A percentile compares a stretch with the other conserved stretches of the same genome.
Evolutionary conservation across 2,888 invertebrate genomes (phyloP).

Genomic region (Gymnoscelis rufifasciata): DNA sequence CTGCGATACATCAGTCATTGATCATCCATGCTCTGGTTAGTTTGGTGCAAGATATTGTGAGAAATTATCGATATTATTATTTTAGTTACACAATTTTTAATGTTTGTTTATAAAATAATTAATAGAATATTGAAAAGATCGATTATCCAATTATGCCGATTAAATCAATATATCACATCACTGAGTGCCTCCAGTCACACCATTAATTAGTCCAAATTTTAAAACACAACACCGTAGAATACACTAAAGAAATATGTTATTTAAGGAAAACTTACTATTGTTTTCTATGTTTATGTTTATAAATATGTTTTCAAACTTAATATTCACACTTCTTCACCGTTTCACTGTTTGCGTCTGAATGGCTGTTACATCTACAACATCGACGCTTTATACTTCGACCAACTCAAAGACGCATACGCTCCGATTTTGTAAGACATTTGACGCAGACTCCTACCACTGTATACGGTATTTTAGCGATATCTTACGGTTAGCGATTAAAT

Average conservation of each 20-base stretch:
- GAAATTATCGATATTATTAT: no score
- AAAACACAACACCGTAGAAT: slow-evolving; percentile 14
- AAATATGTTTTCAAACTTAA: slow-evolving; percentile 44
- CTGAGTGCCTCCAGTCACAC: slow-evolving; percentile 15
- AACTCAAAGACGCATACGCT: slow-evolving; percentile 67
- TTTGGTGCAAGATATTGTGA: no score
- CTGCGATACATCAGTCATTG: no score
- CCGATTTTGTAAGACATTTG: slow-evolving; percentile 74
- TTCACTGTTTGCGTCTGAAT: slow-evolving; percentile 73
- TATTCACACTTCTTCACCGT: slow-evolving; percentile 66
- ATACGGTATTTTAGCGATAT: slow-evolving; percentile 28
- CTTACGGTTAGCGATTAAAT: slow-evolving; percentile 27
- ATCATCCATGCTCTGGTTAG: no score
- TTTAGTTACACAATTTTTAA: no score
- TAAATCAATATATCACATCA: neutral
- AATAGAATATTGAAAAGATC: no score
- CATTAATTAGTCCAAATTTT: slow-evolving; percentile 4
- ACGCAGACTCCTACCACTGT: slow-evolving; percentile 60
- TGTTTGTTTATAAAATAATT: no score
- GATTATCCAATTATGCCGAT: no score
- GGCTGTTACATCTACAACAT: slow-evolving; percentile 63
- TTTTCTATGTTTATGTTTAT: slow-evolving; percentile 48
- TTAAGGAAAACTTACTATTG: slow-evolving; percentile 55
- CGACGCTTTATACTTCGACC: slow-evolving; percentile 74
- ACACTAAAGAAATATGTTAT: slow-evolving; percentile 24